phyloP scores from a whole-genome alignment of 1,140 invertebrate genomes.

The Leptinotarsa texana region DNA sequence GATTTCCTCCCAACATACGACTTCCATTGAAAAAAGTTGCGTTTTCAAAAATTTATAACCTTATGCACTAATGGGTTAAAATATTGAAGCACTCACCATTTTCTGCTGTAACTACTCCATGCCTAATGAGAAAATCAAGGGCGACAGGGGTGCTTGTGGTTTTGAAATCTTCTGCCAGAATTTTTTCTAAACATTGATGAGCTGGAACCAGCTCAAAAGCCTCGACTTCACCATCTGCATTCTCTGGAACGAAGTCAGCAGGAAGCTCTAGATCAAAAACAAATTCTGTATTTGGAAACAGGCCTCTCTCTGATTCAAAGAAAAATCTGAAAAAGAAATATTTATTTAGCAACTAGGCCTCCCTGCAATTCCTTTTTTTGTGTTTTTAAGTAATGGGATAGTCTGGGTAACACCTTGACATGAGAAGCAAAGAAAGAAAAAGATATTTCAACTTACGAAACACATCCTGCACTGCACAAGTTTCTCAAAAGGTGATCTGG shows the following conservation, averaged over 20 bases:
- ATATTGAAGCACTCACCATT: constrained; percentile 67
- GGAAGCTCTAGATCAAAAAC: constrained; percentile 93
- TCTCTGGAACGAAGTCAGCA: constrained; percentile 83
- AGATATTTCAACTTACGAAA: constrained; percentile 64
- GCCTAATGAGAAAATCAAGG: constrained; percentile 88
- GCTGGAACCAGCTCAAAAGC: constrained; percentile 84
- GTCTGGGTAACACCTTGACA: no score
- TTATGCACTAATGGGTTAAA: no score
- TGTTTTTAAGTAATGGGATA: no score
- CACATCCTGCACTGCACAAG: constrained; percentile 78
- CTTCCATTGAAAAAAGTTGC: no score
- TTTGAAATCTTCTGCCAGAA: constrained; percentile 85
- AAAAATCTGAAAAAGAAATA: constrained; percentile 68
- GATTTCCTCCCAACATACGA: no score
- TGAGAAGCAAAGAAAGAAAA: no score
- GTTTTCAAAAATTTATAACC: no score
- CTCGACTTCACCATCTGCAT: constrained; percentile 92
- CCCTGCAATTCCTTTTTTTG: no score
- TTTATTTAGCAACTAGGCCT: no score
- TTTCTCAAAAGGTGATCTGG: constrained; percentile 73
- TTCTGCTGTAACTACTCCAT: constrained; percentile 85
- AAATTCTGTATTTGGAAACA: constrained; percentile 94
- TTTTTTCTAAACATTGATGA: constrained; percentile 76
- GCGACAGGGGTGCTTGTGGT: constrained; percentile 89
- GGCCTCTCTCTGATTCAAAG: constrained; percentile 87